phyloP scores from a whole-genome alignment of 1,140 invertebrate genomes.

The Macrocentrus cingulum region DNA sequence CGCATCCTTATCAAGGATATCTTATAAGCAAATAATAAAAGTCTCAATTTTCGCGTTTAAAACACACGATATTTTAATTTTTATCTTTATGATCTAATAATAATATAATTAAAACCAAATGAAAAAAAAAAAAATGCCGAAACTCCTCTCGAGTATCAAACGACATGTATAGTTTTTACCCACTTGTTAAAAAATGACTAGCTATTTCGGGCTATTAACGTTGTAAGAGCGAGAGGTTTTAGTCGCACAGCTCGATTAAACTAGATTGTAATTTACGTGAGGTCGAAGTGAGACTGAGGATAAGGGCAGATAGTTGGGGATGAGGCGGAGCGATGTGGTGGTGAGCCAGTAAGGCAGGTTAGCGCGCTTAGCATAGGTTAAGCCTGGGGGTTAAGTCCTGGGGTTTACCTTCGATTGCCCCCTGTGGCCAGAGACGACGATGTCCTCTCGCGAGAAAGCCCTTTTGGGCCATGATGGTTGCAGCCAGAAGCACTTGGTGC shows the following conservation, averaged over 20 bases:
- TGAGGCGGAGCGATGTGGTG: conserved; percentile 27
- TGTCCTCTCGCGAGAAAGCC: neutral
- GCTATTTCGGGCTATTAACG: no score
- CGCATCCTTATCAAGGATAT: no score
- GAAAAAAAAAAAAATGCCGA: no score
- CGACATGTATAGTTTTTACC: neutral
- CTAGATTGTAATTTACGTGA: conserved; percentile 49
- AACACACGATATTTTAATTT: no score
- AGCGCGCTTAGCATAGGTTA: conserved; percentile 49
- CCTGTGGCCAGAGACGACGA: conserved; percentile 31
- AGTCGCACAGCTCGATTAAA: conserved; percentile 48
- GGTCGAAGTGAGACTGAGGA: conserved; percentile 12
- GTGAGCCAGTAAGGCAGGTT: conserved; percentile 42
- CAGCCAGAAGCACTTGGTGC: neutral
- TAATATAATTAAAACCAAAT: no score
- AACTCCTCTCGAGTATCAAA: no score
- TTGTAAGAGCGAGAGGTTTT: no score
- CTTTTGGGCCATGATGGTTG: no score
- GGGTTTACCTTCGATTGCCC: conserved; percentile 49
- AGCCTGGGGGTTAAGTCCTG: conserved; percentile 43
- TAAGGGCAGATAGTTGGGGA: neutral
- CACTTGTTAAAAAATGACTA: no score
- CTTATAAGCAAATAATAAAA: no score
- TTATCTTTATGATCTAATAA: no score
- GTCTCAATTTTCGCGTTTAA: no score